Percentiles rank a stretch among this genome's conserved stretches.
phyloP scores from a whole-genome alignment of 2,888 invertebrate genomes.

The Meteorus cinctellus region DNA sequence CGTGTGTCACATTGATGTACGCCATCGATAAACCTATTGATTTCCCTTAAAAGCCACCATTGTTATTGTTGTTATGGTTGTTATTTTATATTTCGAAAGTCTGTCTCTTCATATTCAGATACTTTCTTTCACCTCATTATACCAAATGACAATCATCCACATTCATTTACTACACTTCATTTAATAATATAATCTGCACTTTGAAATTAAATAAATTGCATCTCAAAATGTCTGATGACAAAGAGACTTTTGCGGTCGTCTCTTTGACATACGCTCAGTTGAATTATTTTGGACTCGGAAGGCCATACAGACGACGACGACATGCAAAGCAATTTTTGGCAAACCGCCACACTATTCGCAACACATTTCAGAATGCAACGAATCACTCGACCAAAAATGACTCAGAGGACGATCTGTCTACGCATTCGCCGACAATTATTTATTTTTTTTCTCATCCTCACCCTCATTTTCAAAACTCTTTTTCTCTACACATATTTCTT shows the following conservation, averaged over 20 bases:
- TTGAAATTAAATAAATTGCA: slow-evolving; percentile 17
- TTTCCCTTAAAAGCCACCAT: slow-evolving; percentile 6
- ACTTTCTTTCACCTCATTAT: neutral
- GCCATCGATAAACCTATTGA: slow-evolving; percentile 30
- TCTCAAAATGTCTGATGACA: slow-evolving; percentile 22
- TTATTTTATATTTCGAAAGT: neutral
- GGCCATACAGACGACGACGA: slow-evolving; percentile 22
- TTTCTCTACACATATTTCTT: neutral
- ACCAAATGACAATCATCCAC: neutral
- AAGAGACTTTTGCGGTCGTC: neutral
- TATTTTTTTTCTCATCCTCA: neutral
- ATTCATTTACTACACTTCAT: neutral
- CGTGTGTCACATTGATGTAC: slow-evolving; percentile 23
- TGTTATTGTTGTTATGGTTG: neutral
- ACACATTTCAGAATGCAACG: slow-evolving; percentile 44
- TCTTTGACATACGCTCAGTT: slow-evolving; percentile 13
- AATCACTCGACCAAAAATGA: slow-evolving; percentile 49
- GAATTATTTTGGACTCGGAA: slow-evolving; percentile 43
- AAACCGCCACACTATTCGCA: slow-evolving; percentile 38
- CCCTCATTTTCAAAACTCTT: neutral
- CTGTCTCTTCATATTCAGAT: neutral
- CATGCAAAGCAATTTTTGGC: slow-evolving; percentile 41
- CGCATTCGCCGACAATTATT: slow-evolving; percentile 2
- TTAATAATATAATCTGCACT: neutral
- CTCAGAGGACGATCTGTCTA: slow-evolving; percentile 38